Base-by-base conservation (phyloP, 2,113 vertebrate genomes). In the Xerus inauris region DNA sequence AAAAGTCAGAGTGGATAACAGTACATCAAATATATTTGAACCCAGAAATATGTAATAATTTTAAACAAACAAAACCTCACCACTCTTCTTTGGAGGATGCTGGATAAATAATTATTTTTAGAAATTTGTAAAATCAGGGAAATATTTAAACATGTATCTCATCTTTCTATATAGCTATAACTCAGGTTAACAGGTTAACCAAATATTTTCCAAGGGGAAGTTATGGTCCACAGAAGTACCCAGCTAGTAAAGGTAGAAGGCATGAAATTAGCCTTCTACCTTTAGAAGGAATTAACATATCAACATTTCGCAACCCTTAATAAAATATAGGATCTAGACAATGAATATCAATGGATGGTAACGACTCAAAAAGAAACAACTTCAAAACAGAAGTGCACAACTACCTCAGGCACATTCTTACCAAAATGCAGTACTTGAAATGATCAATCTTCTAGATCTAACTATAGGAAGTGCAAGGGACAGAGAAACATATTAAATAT, bases 31-130 rank as follows among this genome's bases (percentile, higher is more conserved):
- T 83, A 82, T 85, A 8, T 57, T 94, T 84, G 65, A 85, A 73
- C 10, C 35, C 30, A 86, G 59, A 76, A 75, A 24, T 72, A 9
- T 59, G 82, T 38, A 71, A 17, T 79, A 45, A 71, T 57, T 45
- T 79, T 79, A 87, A 59, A 73, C 47, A 62, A 87, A 64, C 32
- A 42, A 92, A 64, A 86, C 32, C 3, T 80, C 12, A 49, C 83
- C 76, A 26, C 3, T 91, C 51, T 93, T 72, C 30, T 81, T 76
- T 88, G 62, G 42, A 57, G 73, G 69, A 86, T 69, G 35, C 30
- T 88, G 81, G n/a, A 81, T 47, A 94, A 92, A 79, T 42, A 86
- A 81, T 42, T 72, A 38, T 79, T 83, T 94, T 84, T 81, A 10
- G 13, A 86, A 88, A 89, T 8, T 82, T 82, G 17, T 79, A 91